Percentiles rank a stretch among this genome's conserved stretches.
These are phyloP conservation scores for Coendou prehensilis DNA, from an alignment of 2,797 vertebrate genomes.

Conservation along the genomic window DNA sequence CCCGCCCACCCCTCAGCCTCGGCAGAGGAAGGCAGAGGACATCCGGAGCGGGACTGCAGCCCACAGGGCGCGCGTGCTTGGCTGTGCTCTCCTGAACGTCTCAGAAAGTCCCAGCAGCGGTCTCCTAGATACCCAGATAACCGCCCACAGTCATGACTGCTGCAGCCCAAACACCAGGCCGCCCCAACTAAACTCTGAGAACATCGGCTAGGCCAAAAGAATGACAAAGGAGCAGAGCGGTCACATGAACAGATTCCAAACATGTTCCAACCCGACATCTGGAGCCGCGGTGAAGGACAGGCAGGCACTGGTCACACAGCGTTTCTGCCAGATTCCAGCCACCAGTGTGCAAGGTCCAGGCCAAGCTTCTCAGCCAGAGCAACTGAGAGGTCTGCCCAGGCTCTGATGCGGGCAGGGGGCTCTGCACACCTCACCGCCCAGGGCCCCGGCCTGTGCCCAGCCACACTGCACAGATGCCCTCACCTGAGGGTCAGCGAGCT, in stretches of 20 bases:
- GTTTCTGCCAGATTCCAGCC: not conserved
- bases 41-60: not conserved
- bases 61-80: not conserved
- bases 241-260: not conserved
- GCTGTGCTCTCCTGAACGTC: not conserved
- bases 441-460: not conserved
- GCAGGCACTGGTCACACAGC: not conserved
- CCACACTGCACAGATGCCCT: not conserved
- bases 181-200: not conserved
- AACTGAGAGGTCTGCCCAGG: not conserved
- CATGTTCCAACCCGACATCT: not conserved
- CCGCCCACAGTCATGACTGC: not conserved
- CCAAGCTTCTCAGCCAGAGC: not conserved
- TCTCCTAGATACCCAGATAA: not conserved
- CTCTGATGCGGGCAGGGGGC: not conserved
- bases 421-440: not conserved
- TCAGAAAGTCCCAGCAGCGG: not conserved
- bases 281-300: not conserved
- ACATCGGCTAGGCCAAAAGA: not conserved
- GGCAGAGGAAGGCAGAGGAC: not conserved
- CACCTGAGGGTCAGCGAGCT: not conserved
- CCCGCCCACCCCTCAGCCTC: no score
- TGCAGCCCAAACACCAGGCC: not conserved
- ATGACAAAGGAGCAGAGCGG: not conserved
- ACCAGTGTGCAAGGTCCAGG: not conserved